Conservation (phyloP, 1,140 invertebrate species). For the Drosophila parabipectinata region DNA sequence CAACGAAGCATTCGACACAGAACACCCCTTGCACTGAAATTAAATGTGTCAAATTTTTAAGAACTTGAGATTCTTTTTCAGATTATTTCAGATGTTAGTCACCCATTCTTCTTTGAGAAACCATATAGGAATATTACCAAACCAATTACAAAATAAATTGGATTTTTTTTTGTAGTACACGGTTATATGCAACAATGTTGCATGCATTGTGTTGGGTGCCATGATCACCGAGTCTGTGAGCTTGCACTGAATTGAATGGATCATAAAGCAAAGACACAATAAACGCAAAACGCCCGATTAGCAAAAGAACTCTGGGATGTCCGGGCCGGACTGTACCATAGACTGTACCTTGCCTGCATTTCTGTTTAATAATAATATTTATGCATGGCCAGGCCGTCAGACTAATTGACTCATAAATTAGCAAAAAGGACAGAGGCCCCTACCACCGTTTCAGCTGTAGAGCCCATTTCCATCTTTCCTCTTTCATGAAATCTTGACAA, state of each 20-base stretch:
- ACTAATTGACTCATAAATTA: slow-evolving; percentile 81
- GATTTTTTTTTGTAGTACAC: not conserved
- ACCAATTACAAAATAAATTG: not conserved
- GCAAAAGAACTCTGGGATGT: slow-evolving; percentile 31
- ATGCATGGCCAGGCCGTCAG: slow-evolving; percentile 59
- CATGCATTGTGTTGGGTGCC: slow-evolving; percentile 1
- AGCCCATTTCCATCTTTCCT: slow-evolving; percentile 11
- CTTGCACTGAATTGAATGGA: slow-evolving; percentile 60
- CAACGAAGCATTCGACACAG: slow-evolving; percentile 61
- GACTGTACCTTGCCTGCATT: slow-evolving; percentile 21
- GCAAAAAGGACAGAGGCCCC: slow-evolving; percentile 29
- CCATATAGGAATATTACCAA: not conserved
- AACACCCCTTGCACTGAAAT: slow-evolving; percentile 44
- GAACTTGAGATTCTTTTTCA: too few species aligned
- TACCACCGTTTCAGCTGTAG: not conserved
- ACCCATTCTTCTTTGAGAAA: not conserved
- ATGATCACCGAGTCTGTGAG: slow-evolving; percentile 6
- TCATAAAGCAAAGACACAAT: slow-evolving; percentile 79
- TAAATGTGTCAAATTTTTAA: not conserved
- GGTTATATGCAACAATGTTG: slow-evolving; percentile 31
- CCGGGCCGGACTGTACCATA: not conserved
- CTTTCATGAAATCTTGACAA: slow-evolving; percentile 62
- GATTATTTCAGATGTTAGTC: too few species aligned
- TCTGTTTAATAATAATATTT: slow-evolving; percentile 68
- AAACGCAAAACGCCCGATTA: slow-evolving; percentile 61